A percentile compares a stretch with the other conserved stretches of the same genome.
Evolutionary conservation across 2,797 vertebrate species (phyloP).

Genomic region (Karalla daura): DNA sequence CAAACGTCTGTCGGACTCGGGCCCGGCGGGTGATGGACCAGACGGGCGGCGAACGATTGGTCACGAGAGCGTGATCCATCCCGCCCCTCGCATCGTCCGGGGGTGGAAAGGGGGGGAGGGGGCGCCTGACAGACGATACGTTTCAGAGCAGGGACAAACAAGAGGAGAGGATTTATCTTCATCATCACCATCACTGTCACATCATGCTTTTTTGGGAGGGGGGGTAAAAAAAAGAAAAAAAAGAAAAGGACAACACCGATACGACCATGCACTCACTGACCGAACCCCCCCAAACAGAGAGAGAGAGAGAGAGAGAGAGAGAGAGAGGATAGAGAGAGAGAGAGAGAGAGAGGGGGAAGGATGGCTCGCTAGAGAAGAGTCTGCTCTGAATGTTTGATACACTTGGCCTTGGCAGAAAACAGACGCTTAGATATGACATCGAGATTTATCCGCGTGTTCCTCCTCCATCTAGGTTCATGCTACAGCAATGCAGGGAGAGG

Average conservation of each 20-base stretch:
- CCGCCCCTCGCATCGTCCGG: neutral
- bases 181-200: slow-evolving; percentile 48
- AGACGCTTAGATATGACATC: slow-evolving; percentile 56
- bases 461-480: slow-evolving; percentile 52
- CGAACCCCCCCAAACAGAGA: no score
- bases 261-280: slow-evolving; percentile 64
- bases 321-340: no score
- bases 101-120: no score
- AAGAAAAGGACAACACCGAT: slow-evolving; percentile 39
- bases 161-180: slow-evolving; percentile 44
- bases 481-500: slow-evolving; percentile 58
- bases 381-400: slow-evolving; percentile 24
- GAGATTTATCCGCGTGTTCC: slow-evolving; percentile 30
- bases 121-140: slow-evolving; percentile 3
- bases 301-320: no score
- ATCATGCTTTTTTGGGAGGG: slow-evolving; percentile 65
- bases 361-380: slow-evolving; percentile 11
- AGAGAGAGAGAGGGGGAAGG: slow-evolving; percentile 17
- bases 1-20: slow-evolving; percentile 15
- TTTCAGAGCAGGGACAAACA: slow-evolving; percentile 23
- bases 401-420: slow-evolving; percentile 32
- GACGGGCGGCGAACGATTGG: slow-evolving; percentile 9
- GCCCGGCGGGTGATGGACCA: neutral
- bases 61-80: slow-evolving; percentile 7
- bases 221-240: no score